A percentile compares a stretch with the other conserved stretches of the same genome.
These are phyloP conservation scores for Caenorhabditis inopinata DNA, from an alignment of 1,140 invertebrate species.

Conservation along the genomic window DNA sequence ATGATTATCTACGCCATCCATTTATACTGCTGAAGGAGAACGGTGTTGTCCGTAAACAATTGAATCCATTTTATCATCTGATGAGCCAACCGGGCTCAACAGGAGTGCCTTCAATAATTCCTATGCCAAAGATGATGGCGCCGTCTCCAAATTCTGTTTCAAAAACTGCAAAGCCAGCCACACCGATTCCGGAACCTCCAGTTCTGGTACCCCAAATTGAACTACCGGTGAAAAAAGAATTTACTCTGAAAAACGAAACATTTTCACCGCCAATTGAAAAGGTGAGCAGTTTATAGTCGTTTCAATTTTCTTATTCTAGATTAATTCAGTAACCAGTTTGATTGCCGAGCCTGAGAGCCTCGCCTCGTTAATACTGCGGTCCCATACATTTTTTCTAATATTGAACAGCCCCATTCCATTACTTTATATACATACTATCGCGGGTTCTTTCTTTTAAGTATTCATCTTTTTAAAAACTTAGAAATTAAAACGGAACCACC, in stretches of 20 bases:
- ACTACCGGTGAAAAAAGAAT: background rate
- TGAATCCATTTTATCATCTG: constrained; percentile 5
- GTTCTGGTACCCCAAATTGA: background rate
- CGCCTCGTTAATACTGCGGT: too few species aligned
- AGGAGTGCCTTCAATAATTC: too few species aligned
- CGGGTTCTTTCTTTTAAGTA: too few species aligned
- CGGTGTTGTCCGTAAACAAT: background rate
- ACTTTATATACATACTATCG: too few species aligned
- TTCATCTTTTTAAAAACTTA: too few species aligned
- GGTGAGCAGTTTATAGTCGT: too few species aligned
- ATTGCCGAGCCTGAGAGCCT: too few species aligned
- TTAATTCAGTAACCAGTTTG: too few species aligned
- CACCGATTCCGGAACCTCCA: background rate
- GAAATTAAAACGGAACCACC: too few species aligned
- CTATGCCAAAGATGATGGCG: background rate
- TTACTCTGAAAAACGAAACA: background rate
- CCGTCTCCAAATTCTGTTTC: background rate
- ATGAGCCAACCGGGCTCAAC: background rate
- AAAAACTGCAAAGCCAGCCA: background rate
- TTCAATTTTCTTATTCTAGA: too few species aligned
- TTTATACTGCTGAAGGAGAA: background rate
- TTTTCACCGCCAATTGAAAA: background rate
- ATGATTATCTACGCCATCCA: constrained; percentile 11
- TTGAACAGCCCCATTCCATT: too few species aligned
- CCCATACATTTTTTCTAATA: too few species aligned